Evolutionary conservation across 1,140 invertebrate species (phyloP).

Genomic region (Hypsibius dujardini): DNA sequence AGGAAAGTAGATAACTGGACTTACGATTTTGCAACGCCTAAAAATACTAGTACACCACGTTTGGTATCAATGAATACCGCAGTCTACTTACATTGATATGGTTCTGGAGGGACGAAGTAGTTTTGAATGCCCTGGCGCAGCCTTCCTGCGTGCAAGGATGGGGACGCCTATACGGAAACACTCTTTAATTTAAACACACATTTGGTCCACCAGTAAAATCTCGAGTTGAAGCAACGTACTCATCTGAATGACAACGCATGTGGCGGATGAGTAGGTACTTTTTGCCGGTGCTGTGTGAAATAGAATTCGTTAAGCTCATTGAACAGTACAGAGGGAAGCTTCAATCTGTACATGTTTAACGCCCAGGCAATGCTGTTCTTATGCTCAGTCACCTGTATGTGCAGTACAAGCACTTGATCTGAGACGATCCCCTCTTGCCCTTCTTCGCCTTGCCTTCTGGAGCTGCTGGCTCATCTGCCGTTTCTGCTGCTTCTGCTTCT

Average conservation of each 20-base stretch:
- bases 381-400: too few relatives aligned
- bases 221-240: neutral
- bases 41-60: neutral
- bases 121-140: neutral
- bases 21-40: neutral
- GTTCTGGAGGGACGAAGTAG: neutral
- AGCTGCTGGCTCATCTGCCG: neutral
- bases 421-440: too few relatives aligned
- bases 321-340: too few relatives aligned
- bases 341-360: too few relatives aligned
- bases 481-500: neutral
- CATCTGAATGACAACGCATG: conserved; percentile 4
- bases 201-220: too few relatives aligned
- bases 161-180: neutral
- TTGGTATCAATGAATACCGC: too few relatives aligned
- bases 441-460: neutral
- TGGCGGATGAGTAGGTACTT: conserved; percentile 9
- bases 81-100: conserved; percentile 5
- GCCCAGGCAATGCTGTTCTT: too few relatives aligned
- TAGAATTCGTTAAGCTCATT: too few relatives aligned
- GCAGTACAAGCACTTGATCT: neutral
- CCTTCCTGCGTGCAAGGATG: neutral
- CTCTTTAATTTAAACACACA: too few relatives aligned
- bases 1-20: neutral
- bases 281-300: too few relatives aligned